A percentile compares a stretch with the other conserved stretches of the same genome.
Evolutionary conservation across 2,888 invertebrate species (phyloP).

Genomic region (Cryptocheilus praepositus): DNA sequence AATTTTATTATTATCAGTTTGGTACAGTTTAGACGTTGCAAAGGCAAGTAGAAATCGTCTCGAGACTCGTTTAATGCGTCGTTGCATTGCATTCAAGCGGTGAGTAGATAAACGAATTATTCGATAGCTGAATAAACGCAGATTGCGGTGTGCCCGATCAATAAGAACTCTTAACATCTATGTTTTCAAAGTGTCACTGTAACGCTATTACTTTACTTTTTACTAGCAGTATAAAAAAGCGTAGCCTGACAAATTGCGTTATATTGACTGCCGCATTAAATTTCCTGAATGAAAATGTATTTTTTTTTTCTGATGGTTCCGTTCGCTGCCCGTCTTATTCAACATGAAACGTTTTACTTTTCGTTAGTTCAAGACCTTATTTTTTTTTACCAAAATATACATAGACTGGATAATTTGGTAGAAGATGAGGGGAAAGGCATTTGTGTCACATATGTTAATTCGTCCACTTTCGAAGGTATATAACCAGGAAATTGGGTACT

Average conservation of each 20-base stretch:
- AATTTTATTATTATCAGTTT: too few species aligned
- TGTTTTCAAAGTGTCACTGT: neutral
- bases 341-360: too few species aligned
- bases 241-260: too few species aligned
- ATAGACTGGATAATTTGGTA: neutral
- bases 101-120: slow-evolving; percentile 26
- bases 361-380: neutral
- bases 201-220: neutral
- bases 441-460: slow-evolving; percentile 1
- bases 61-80: slow-evolving; percentile 4
- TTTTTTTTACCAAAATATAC: slow-evolving; percentile 9
- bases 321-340: too few species aligned
- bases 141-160: slow-evolving; percentile 23
- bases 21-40: too few species aligned
- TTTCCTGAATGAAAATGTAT: neutral
- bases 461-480: slow-evolving; percentile 7
- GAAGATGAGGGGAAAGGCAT: too few species aligned
- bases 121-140: slow-evolving; percentile 25
- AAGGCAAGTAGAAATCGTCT: neutral
- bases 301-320: neutral
- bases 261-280: neutral
- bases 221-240: neutral
- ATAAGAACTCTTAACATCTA: neutral
- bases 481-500: slow-evolving; percentile 5
- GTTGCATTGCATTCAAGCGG: slow-evolving; percentile 28